Percentiles rank a stretch among this genome's conserved stretches.
Conservation (phyloP, 1,140 invertebrate species). For the Zaprionus inermis region DNA sequence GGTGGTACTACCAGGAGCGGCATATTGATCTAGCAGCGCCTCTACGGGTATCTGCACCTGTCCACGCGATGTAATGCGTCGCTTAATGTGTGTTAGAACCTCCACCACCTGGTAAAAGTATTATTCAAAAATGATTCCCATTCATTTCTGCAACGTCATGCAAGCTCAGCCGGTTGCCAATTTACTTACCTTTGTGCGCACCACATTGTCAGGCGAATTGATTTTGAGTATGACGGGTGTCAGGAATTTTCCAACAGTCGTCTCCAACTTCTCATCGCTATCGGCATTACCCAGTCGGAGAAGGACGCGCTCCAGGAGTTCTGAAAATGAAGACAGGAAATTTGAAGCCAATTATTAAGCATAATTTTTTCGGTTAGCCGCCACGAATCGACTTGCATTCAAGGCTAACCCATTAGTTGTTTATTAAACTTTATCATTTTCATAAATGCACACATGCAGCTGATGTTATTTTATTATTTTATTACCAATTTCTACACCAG, state of each 20-base stretch:
- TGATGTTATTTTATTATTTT: slow-evolving; percentile 1
- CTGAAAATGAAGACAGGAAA: slow-evolving; percentile 84
- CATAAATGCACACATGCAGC: not conserved
- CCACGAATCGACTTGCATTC: not conserved
- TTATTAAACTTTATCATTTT: not conserved
- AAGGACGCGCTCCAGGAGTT: slow-evolving; percentile 94
- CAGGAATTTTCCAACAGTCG: slow-evolving; percentile 92
- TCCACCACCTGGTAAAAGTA: slow-evolving; percentile 91
- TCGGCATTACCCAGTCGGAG: slow-evolving; percentile 94
- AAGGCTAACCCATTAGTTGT: not conserved
- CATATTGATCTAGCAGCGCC: slow-evolving; percentile 91
- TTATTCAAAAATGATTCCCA: slow-evolving; percentile 34
- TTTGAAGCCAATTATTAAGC: slow-evolving; percentile 1
- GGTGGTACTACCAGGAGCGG: slow-evolving; percentile 80
- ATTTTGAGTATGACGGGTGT: slow-evolving; percentile 95
- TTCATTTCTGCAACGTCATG: slow-evolving; percentile 54
- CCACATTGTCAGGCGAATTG: slow-evolving; percentile 92
- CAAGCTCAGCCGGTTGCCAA: not conserved
- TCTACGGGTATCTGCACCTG: slow-evolving; percentile 95
- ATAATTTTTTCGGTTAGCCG: not conserved
- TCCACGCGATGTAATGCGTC: slow-evolving; percentile 92
- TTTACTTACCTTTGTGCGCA: slow-evolving; percentile 89
- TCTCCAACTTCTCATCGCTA: slow-evolving; percentile 94
- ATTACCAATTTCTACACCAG: slow-evolving; percentile 79
- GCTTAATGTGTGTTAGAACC: slow-evolving; percentile 96